Percentiles rank a stretch among this genome's conserved stretches.
These are phyloP conservation scores for Drosophila meridionalis DNA, from an alignment of 2,888 invertebrate genomes.

Conservation along the genomic window DNA sequence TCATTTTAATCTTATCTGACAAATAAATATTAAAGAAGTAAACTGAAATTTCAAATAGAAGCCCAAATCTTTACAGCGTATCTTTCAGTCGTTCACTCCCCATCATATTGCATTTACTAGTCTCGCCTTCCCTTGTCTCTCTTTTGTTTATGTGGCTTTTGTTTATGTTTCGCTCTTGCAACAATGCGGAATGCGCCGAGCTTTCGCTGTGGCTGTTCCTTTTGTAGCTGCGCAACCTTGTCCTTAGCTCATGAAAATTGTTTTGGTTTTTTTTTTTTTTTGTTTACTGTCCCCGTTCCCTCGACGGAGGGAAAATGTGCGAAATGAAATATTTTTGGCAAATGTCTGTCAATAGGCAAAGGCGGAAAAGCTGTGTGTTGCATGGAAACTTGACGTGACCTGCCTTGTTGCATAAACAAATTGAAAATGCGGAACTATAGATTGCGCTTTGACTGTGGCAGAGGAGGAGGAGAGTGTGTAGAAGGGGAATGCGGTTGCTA, in stretches of 20 bases:
- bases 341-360: constrained; percentile 34
- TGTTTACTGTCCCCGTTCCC: constrained; percentile 43
- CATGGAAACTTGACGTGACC: constrained; percentile 52
- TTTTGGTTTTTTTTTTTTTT: not conserved
- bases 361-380: constrained; percentile 14
- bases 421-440: constrained; percentile 24
- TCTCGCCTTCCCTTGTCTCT: constrained; percentile 15
- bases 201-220: constrained; percentile 16
- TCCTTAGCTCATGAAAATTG: constrained; percentile 70
- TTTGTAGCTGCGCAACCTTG: constrained; percentile 58
- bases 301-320: constrained; percentile 33
- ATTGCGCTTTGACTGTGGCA: not conserved
- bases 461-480: too few species aligned
- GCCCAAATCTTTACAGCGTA: not conserved
- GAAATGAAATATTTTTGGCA: constrained; percentile 53
- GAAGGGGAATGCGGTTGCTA: not conserved
- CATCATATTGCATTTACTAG: not conserved
- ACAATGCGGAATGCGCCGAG: constrained; percentile 65
- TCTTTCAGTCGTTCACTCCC: not conserved
- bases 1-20: too few species aligned
- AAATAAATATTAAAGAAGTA: too few species aligned
- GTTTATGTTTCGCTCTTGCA: constrained; percentile 66
- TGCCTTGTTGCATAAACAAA: constrained; percentile 48
- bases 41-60: too few species aligned
- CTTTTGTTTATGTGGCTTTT: constrained; percentile 59